A percentile compares a stretch with the other conserved stretches of the same genome.
Conservation (phyloP, 2,888 invertebrate species). For the Ennomos erosarius region DNA sequence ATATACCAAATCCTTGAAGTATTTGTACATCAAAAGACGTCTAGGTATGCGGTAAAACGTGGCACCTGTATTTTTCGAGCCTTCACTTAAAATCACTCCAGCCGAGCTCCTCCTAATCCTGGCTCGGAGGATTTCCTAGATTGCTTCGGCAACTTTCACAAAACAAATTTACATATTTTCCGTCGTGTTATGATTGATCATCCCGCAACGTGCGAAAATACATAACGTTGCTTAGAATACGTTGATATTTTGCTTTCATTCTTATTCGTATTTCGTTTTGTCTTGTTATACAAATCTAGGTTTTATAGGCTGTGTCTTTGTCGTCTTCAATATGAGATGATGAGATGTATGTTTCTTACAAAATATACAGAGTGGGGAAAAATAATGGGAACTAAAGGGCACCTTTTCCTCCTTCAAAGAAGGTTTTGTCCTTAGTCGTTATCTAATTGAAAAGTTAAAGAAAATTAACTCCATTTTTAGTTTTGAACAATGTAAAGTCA, state of each 20-base stretch:
- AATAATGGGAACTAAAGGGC: no score
- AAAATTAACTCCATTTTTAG: no score
- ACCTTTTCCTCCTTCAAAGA: no score
- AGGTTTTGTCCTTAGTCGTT: no score
- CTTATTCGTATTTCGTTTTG: conserved; percentile 8
- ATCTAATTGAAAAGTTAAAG: no score
- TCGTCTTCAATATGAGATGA: no score
- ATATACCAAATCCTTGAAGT: no score
- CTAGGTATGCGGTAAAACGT: conserved; percentile 1
- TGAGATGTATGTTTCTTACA: no score
- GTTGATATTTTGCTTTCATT: conserved; percentile 27
- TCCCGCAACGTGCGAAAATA: conserved; percentile 41
- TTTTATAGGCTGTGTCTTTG: background rate
- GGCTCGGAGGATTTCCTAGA: conserved; percentile 56
- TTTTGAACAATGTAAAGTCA: no score
- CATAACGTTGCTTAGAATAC: no score
- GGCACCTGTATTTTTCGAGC: conserved; percentile 52
- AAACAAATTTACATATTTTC: conserved; percentile 74
- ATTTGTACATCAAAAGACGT: no score
- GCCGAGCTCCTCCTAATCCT: conserved; percentile 54
- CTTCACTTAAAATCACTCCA: conserved; percentile 60
- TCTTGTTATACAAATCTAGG: background rate
- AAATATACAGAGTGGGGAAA: no score
- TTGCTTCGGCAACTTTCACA: conserved; percentile 68
- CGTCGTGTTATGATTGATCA: conserved; percentile 58